Conservation (phyloP, 2,113 vertebrate species). For the Lophius piscatorius region DNA sequence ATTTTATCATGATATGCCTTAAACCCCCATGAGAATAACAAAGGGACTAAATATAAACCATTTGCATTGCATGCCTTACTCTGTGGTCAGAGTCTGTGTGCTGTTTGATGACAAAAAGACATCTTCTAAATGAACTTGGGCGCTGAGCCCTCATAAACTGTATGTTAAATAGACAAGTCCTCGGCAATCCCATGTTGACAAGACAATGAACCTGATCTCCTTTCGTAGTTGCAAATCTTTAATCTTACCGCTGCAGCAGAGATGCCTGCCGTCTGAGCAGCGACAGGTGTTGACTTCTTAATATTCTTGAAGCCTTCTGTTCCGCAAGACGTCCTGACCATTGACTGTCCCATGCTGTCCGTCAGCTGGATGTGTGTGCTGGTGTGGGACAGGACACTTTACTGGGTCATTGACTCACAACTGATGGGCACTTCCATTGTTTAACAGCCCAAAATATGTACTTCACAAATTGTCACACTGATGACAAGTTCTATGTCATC, state of each 20-base stretch:
- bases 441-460: background rate
- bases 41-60: too few relatives aligned
- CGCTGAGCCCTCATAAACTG: too few relatives aligned
- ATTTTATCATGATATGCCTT: too few relatives aligned
- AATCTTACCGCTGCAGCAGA: slow-evolving; percentile 86
- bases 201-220: background rate
- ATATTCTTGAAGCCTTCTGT: slow-evolving; percentile 92
- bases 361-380: slow-evolving; percentile 94
- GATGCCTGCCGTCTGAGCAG: slow-evolving; percentile 90
- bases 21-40: too few relatives aligned
- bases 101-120: too few relatives aligned
- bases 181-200: too few relatives aligned
- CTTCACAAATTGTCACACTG: background rate
- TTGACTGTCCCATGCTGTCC: slow-evolving; percentile 71
- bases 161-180: too few relatives aligned
- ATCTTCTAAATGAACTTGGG: too few relatives aligned
- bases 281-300: slow-evolving; percentile 90
- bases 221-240: background rate
- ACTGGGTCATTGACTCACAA: background rate
- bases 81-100: too few relatives aligned
- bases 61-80: too few relatives aligned
- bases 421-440: background rate
- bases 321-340: slow-evolving; percentile 87
- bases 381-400: background rate
- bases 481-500: background rate